Base-by-base conservation (phyloP, 2,113 vertebrate species). In the Coryphaenoides rupestris region DNA sequence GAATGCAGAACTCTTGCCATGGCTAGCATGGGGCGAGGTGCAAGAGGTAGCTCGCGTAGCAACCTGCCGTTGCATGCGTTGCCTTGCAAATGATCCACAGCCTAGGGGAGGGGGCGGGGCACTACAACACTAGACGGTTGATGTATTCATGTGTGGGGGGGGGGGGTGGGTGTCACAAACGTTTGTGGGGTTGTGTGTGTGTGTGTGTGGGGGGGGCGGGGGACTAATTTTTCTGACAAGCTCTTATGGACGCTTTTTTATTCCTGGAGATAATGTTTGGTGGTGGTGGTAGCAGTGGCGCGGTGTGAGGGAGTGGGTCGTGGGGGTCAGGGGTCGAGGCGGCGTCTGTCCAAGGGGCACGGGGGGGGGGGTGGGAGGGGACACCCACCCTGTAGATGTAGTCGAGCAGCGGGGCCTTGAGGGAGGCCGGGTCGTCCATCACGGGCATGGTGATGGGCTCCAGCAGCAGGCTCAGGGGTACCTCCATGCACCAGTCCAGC, bases 401-500 rank as follows among this genome's bases (percentile, higher is more conserved):
- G 86, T 96, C 95, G 73, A 99, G 85, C n/a, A 99, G 75, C 1
- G 95, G 94, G 56, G 94, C 91, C 81, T 88, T 93, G 52, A 91
- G 80, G 12, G 87, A 72, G 3, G 88, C 73, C 5, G 90, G 90
- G 49, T 95, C 93, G 28, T 96, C 96, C 80, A 92, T 76, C 28
- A 86, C 84, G 0, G 84, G 89, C 17, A 91, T 92, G 78, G 91
- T 92, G 73, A 93, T 90, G 0, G 96, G 93, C 73, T 96, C 94
- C 79, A 99, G 88, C n/a, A 99, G 87, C 70, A 91, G 82, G 58
- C 83, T 93, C 79, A 97, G 62, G 0, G 97, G 96, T 59, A 98
- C 82, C 0, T 93, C 92, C 95, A 99, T 98, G 82, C 96, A 99
- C 97, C 97, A 99, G 76, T 99, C 96, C 93, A 99, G 82, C 70